Conservation (phyloP, 1,140 invertebrate genomes). For the Pomacea maculata region DNA sequence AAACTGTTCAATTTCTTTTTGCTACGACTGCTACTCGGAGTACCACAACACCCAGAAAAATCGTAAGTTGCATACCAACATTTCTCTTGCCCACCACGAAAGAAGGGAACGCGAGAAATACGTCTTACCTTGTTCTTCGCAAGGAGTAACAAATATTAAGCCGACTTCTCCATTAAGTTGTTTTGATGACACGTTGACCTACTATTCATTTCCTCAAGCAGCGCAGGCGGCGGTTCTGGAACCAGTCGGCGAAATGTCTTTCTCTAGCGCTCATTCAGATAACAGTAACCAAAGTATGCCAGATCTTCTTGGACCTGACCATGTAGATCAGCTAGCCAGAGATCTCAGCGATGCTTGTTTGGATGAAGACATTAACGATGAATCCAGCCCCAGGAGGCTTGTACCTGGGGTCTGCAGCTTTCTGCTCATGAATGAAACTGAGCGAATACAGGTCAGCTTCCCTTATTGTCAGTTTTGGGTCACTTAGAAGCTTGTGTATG, state of each 20-base stretch:
- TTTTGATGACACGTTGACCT: constrained; percentile 49
- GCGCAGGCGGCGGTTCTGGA: constrained; percentile 9
- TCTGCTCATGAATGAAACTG: constrained; percentile 64
- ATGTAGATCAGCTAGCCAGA: constrained; percentile 27
- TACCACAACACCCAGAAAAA: constrained; percentile 43
- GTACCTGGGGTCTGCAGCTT: constrained; percentile 51
- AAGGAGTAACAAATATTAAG: constrained; percentile 35
- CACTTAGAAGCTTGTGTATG: no score
- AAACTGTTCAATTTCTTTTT: constrained; percentile 60
- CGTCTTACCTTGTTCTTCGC: constrained; percentile 23
- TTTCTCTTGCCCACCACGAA: constrained; percentile 27
- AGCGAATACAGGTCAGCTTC: constrained; percentile 57
- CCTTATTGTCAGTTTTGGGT: background rate
- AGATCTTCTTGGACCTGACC: constrained; percentile 37
- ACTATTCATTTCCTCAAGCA: constrained; percentile 52
- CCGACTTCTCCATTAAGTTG: constrained; percentile 45
- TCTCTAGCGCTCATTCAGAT: constrained; percentile 44
- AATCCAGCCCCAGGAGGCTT: background rate
- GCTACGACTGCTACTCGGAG: constrained; percentile 58
- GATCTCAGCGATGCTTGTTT: constrained; percentile 37
- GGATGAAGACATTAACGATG: constrained; percentile 27
- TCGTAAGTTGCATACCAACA: constrained; percentile 44
- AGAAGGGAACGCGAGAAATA: constrained; percentile 40
- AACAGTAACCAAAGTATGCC: constrained; percentile 46
- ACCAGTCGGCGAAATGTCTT: constrained; percentile 32